These are phyloP conservation scores for Synergus itoensis DNA, from an alignment of 2,888 invertebrate genomes.

Conservation along the genomic window DNA sequence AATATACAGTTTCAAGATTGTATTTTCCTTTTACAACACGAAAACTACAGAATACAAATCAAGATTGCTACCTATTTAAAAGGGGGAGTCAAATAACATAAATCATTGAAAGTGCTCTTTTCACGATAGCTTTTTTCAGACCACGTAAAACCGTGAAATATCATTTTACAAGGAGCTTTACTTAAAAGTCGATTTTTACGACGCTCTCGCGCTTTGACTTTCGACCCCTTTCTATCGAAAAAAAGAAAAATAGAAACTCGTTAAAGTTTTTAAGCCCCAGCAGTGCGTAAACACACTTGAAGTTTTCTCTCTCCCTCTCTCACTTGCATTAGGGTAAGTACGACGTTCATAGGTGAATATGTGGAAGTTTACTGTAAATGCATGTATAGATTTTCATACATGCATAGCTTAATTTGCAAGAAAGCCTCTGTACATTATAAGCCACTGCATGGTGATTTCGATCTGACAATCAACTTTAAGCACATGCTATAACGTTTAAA, in stretches of 20 bases:
- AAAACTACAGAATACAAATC: background rate
- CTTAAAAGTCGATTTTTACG: conserved; percentile 34
- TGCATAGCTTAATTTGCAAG: conserved; percentile 17
- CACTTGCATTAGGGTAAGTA: conserved; percentile 8
- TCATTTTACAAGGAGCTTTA: conserved; percentile 11
- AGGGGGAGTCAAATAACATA: background rate
- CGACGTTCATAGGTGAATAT: background rate
- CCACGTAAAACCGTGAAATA: conserved; percentile 2
- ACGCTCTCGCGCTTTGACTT: conserved; percentile 9
- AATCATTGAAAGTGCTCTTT: background rate
- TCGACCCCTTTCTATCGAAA: conserved; percentile 5
- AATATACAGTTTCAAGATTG: background rate
- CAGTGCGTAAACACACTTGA: conserved; percentile 17
- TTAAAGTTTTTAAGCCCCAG: conserved; percentile 7
- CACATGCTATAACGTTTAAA: conserved; percentile 27
- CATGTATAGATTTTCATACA: conserved; percentile 12
- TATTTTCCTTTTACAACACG: background rate
- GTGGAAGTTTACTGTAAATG: background rate
- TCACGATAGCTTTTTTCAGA: background rate
- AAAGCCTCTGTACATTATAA: background rate
- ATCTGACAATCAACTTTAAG: conserved; percentile 32
- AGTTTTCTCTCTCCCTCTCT: background rate
- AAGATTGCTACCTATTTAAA: background rate
- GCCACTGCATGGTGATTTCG: conserved; percentile 10
- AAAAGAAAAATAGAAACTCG: conserved; percentile 6